Evolutionary conservation across 2,797 vertebrate species (phyloP).

Genomic region (Notamacropus eugenii): DNA sequence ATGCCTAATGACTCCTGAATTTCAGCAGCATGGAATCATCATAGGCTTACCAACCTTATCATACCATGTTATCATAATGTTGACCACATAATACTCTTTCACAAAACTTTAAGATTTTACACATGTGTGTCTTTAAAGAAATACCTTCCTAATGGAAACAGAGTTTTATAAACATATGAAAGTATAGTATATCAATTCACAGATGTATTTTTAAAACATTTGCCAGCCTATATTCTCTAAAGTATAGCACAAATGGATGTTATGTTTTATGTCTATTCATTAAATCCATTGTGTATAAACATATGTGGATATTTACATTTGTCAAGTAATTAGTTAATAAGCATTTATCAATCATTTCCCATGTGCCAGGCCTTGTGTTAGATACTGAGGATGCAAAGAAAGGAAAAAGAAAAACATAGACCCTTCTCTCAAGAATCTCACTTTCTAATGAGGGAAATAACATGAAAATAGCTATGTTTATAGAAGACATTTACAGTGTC

Average conservation of each 20-base stretch:
- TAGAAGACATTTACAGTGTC: not conserved
- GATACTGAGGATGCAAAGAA: not conserved
- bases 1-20: not conserved
- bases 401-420: not conserved
- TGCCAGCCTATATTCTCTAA: not conserved
- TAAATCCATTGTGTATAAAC: not conserved
- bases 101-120: constrained; percentile 18
- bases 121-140: constrained; percentile 28
- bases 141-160: constrained; percentile 14
- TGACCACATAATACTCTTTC: not conserved
- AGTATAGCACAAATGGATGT: not conserved
- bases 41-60: constrained; percentile 18
- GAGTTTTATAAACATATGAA: constrained; percentile 3
- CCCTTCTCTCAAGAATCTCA: not conserved
- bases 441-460: not conserved
- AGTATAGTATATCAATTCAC: not conserved
- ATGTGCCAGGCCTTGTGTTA: not conserved
- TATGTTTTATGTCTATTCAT: not conserved
- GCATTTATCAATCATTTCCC: not conserved
- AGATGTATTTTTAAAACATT: constrained; percentile 17
- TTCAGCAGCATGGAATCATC: constrained; percentile 48
- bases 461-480: not conserved
- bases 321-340: not conserved
- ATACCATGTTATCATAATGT: not conserved
- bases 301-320: not conserved